Base-by-base conservation (phyloP, 2,797 vertebrate genomes). In the Catostomus latipinnis region DNA sequence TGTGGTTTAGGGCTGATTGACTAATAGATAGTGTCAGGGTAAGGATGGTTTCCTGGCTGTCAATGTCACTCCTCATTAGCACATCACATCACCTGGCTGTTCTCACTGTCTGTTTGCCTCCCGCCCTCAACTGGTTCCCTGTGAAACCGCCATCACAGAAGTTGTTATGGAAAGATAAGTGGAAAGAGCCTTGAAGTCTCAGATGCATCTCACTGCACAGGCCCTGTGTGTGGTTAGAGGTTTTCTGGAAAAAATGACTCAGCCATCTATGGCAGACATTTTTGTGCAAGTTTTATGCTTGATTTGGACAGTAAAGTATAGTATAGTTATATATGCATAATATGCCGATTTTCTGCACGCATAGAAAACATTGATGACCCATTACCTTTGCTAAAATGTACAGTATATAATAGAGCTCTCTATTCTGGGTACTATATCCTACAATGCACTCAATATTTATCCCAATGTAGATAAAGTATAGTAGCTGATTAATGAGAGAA, bases 21-120 rank as follows among this genome's bases (percentile, higher is more conserved):
- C 54, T 76, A 54, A 84, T 79, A 13, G 46, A 71, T 16, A 6
- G 12, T 75, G 53, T 46, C 45, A 58, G 34, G 54, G 50, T 50
- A 78, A 79, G 57, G 53, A 58, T 62, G 63, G 66, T 58, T 80
- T 16, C 58, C 57, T 34, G 52, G 62, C 22, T 85, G 60, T 80
- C 62, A 70, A 45, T 14, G 16, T 57, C 43, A 13, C 61, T 74
- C 56, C 80, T 80, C 63, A 52, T 77, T 71, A 79, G 56, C 68
- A 46, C 46, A 43, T 84, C 58, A 58, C 50, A 50, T 56, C 65
- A 68, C 49, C 65, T 65, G 70, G 63, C 53, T 77, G 63, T 75
- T 68, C 57, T 43, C 56, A 5, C n/a, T 48, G 2, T 18, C 34
- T 34, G 4, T 34, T 34, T 46, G 52, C 49, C 16, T 57, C 52